Evolutionary conservation across 1,140 invertebrate species (phyloP), one percentile per base, ranked within the genome.

Genomic region (Pogonognathellus flavescens): DNA sequence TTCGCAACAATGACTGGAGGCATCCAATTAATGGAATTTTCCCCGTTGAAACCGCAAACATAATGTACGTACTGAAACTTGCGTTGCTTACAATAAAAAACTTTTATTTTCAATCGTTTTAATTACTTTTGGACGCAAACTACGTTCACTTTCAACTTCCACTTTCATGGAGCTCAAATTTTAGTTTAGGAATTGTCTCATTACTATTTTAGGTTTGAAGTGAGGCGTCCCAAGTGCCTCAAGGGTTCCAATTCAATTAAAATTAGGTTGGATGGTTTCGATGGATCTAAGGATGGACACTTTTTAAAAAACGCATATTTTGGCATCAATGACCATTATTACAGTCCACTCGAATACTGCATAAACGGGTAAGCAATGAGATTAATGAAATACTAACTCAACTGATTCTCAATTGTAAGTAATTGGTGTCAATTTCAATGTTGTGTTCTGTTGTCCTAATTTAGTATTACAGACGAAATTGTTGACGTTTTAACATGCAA

Each of bases 281-380:
- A 76, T 50, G 70, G 70, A 50, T n/a, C 13, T 7, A 76, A 16
- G 31, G 70, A 76, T 5, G 70, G 41, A 7, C 76, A 80, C 14
- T 85, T 85, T 41, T 76, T 85, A 13, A 18, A 80, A 66, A 85
- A 85, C 66, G 76, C 76, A 18, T 85, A 85, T 76, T 85, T 85
- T 22, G 84, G 84, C 9, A 66, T 57, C 41, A 81, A 81, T 20
- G 70, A 80, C 2, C 76, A 85, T 14, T 85, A 81, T 18, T 85
- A 81, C 62, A 86, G 80, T 18, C 80, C 80, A 9, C 62, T 66
- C 8, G 85, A 86, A 49, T 86, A 86, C 76, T 86, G 85, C 53
- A 86, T 86, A 13, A 86, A 81, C 50, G 84, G 76, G 84, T 85
- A 80, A 59, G n/a, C n/a, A n/a, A n/a, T n/a, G n/a, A n/a, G 84